phyloP scores from a whole-genome alignment of 2,888 invertebrate species.

The Prosopocoilus inquinatus region DNA sequence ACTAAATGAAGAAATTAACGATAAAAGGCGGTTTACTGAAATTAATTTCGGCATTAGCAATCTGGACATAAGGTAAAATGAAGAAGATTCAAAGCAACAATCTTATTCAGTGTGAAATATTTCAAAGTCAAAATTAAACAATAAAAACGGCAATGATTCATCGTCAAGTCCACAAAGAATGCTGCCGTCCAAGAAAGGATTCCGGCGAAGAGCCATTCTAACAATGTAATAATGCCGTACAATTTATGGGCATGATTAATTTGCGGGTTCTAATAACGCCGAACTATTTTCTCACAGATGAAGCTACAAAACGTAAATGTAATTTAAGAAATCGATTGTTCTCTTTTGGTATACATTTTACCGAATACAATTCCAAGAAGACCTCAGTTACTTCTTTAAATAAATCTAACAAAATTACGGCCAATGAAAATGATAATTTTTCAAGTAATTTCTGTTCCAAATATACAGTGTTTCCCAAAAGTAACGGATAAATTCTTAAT shows the following conservation, averaged over 20 bases:
- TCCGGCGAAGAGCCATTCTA: constrained; percentile 26
- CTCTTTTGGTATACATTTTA: too few relatives aligned
- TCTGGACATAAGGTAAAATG: constrained; percentile 4
- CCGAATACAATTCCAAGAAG: too few relatives aligned
- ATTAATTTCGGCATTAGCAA: constrained; percentile 8
- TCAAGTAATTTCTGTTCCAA: too few relatives aligned
- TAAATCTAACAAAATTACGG: too few relatives aligned
- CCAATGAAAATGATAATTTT: too few relatives aligned
- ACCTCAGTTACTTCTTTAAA: too few relatives aligned
- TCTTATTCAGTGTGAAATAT: constrained; percentile 16
- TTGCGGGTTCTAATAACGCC: constrained; percentile 17
- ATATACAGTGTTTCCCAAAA: too few relatives aligned
- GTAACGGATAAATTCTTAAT: too few relatives aligned
- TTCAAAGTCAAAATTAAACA: constrained; percentile 29
- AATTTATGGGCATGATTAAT: constrained; percentile 31
- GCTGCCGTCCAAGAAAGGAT: constrained; percentile 17
- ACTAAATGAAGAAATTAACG: constrained; percentile 2
- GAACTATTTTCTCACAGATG: constrained; percentile 9
- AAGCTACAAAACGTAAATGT: background rate
- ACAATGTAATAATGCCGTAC: constrained; percentile 29
- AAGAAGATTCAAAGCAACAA: background rate
- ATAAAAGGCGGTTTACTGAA: constrained; percentile 2
- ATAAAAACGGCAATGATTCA: constrained; percentile 27
- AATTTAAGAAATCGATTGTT: background rate
- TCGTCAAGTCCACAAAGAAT: constrained; percentile 20